A percentile compares a stretch with the other conserved stretches of the same genome.
phyloP scores from a whole-genome alignment of 1,140 invertebrate species.

The Gonatopus flavifemur region DNA sequence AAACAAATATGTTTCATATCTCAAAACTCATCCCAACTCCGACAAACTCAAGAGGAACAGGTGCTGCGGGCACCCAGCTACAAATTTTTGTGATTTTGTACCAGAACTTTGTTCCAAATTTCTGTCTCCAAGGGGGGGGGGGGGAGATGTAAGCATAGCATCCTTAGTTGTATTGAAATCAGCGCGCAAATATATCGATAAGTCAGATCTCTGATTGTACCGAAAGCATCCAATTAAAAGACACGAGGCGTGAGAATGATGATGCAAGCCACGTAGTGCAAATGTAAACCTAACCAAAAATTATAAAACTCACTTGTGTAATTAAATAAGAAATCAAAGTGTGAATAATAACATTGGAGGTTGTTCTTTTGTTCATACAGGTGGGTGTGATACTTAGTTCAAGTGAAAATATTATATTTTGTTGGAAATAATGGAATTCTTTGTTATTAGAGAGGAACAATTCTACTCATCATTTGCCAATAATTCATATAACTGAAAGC shows the following conservation, averaged over 20 bases:
- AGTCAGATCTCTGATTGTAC: background rate
- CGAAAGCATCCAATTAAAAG: background rate
- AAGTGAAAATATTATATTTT: background rate
- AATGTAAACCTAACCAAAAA: conserved; percentile 31
- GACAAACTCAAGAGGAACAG: too few relatives aligned
- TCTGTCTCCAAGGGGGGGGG: too few relatives aligned
- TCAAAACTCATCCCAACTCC: background rate
- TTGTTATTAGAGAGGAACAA: background rate
- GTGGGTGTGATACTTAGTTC: too few relatives aligned
- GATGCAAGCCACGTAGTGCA: conserved; percentile 25
- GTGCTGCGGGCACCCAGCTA: too few relatives aligned
- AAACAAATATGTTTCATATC: background rate
- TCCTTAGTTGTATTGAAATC: background rate
- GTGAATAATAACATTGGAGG: too few relatives aligned
- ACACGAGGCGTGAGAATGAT: background rate
- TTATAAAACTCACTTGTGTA: background rate
- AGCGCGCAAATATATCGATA: background rate
- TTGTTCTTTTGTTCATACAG: too few relatives aligned
- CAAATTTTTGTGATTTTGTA: too few relatives aligned
- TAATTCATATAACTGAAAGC: background rate
- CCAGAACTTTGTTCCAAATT: too few relatives aligned
- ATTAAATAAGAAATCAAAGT: background rate
- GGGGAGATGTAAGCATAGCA: too few relatives aligned
- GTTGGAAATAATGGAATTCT: background rate
- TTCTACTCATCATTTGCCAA: background rate